phyloP scores from a whole-genome alignment of 2,888 invertebrate genomes.

The Tenthredo amoena region DNA sequence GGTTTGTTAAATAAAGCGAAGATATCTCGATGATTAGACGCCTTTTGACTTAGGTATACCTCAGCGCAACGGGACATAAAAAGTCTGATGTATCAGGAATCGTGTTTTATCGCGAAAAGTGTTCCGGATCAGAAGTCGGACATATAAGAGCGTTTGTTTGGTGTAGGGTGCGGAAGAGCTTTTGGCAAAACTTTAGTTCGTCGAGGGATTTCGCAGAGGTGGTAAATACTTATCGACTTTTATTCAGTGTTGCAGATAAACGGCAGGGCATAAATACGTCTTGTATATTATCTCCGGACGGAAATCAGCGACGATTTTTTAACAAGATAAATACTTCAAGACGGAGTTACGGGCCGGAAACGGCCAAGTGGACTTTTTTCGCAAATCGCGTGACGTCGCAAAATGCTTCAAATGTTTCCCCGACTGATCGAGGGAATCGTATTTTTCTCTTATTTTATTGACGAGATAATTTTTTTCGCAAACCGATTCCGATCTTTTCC shows the following conservation, averaged over 20 bases:
- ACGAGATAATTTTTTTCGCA: too few relatives aligned
- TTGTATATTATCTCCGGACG: not conserved
- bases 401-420: too few relatives aligned
- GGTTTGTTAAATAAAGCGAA: not conserved
- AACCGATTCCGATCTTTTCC: too few relatives aligned
- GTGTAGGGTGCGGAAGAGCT: not conserved
- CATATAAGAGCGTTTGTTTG: conserved; percentile 27
- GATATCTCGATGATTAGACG: not conserved
- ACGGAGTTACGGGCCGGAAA: not conserved
- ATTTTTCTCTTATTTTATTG: too few relatives aligned
- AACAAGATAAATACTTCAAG: not conserved
- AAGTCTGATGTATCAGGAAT: conserved; percentile 13
- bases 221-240: conserved; percentile 41
- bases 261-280: conserved; percentile 23
- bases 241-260: conserved; percentile 34
- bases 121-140: conserved; percentile 28
- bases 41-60: not conserved
- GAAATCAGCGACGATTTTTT: not conserved
- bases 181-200: conserved; percentile 24
- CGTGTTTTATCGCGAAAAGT: conserved; percentile 43
- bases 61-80: not conserved
- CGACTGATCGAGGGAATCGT: too few relatives aligned
- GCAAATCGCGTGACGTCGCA: too few relatives aligned
- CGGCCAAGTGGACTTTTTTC: too few relatives aligned
- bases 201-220: not conserved